Conservation (phyloP, 2,888 invertebrate species). For the Holacanthella duospinosa region DNA sequence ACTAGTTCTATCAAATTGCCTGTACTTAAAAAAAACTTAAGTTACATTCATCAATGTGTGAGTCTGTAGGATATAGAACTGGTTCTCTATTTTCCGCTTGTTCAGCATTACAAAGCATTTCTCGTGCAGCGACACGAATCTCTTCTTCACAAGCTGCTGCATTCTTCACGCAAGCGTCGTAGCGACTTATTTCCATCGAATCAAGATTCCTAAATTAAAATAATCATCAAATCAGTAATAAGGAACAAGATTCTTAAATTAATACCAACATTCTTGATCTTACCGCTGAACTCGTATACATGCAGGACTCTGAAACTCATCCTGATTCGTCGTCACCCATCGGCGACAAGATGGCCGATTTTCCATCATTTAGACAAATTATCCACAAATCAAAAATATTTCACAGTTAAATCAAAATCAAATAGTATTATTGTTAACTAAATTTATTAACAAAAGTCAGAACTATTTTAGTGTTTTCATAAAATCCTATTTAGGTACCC, state of each 20-base stretch:
- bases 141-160: conserved; percentile 18
- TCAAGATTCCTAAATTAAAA: conserved; percentile 20
- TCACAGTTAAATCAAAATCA: no score
- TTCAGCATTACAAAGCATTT: conserved; percentile 22
- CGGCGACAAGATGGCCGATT: conserved; percentile 16
- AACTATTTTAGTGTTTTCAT: no score
- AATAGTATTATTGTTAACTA: no score
- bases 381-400: no score
- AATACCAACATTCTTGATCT: neutral
- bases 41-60: conserved; percentile 25
- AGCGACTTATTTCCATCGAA: conserved; percentile 26
- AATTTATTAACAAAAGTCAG: no score
- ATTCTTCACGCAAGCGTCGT: conserved; percentile 25
- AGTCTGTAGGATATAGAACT: conserved; percentile 24
- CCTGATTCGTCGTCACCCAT: conserved; percentile 31
- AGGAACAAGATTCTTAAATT: neutral
- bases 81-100: conserved; percentile 28
- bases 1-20: no score
- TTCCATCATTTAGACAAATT: conserved; percentile 5
- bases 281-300: conserved; percentile 23
- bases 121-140: conserved; percentile 14
- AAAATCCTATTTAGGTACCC: no score
- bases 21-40: neutral
- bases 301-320: conserved; percentile 29
- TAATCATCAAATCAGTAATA: neutral